A percentile compares a stretch with the other conserved stretches of the same genome.
phyloP scores from a whole-genome alignment of 2,797 vertebrate genomes.

The Microctenopoma stevenorrisi region DNA sequence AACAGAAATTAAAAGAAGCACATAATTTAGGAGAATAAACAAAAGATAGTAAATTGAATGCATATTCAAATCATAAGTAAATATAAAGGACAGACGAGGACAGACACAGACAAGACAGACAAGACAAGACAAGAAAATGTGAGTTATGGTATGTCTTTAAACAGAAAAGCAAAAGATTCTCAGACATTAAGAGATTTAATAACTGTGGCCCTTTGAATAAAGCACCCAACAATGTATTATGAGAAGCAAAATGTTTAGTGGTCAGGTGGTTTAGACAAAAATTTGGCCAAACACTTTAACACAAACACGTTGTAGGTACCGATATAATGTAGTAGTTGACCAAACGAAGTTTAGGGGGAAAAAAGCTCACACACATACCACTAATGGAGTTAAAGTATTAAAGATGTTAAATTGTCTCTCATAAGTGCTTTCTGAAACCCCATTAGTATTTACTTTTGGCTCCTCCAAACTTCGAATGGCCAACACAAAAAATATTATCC shows the following conservation, averaged over 20 bases:
- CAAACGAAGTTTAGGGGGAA: slow-evolving; percentile 62
- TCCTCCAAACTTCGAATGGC: slow-evolving; percentile 70
- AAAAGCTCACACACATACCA: neutral
- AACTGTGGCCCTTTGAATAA: slow-evolving; percentile 76
- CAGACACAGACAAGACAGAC: slow-evolving; percentile 80
- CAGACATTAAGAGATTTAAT: slow-evolving; percentile 50
- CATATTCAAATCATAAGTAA: slow-evolving; percentile 68
- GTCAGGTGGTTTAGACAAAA: slow-evolving; percentile 80
- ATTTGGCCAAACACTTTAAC: slow-evolving; percentile 51
- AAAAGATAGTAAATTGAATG: slow-evolving; percentile 49
- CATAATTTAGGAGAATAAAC: slow-evolving; percentile 57
- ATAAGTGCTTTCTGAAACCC: neutral
- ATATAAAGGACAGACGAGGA: slow-evolving; percentile 70
- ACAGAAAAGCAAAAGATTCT: slow-evolving; percentile 66
- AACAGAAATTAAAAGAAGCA: slow-evolving; percentile 18
- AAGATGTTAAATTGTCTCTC: neutral
- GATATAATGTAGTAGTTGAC: slow-evolving; percentile 49
- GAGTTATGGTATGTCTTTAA: slow-evolving; percentile 84
- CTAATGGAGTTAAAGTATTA: neutral
- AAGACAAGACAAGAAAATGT: slow-evolving; percentile 86
- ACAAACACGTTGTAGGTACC: slow-evolving; percentile 48
- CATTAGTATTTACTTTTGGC: slow-evolving; percentile 20
- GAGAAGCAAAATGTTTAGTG: slow-evolving; percentile 1
- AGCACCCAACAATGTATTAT: slow-evolving; percentile 65
- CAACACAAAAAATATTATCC: slow-evolving; percentile 48